Evolutionary conservation across 2,797 vertebrate genomes (phyloP), one percentile per base, ranked within the genome.

Genomic region (Brotula barbata): DNA sequence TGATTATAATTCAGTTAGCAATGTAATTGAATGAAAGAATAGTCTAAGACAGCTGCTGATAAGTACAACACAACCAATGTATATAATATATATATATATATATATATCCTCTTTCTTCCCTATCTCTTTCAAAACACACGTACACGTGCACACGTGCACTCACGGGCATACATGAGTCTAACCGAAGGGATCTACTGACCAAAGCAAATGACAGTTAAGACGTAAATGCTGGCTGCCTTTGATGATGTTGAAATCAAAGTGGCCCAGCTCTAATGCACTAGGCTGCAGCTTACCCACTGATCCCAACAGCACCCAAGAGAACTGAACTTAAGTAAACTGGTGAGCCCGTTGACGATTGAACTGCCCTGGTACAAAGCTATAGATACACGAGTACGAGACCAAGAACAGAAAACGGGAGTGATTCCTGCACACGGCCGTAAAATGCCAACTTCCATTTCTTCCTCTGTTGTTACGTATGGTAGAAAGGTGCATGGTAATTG

Each of bases 171-270:
- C 3, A 49, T 21, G 25, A 31, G 49, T 58, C 13, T 51, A 51
- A 64, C 55, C 37, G 58, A 75, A 42, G 22, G 20, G 65, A 58
- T 53, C 51, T 41, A 54, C 49, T 36, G 62, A 68, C 50, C 58
- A 53, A 45, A 71, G 49, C 58, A 49, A 42, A 61, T 28, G 25
- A 39, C 53, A 19, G 68, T 33, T 59, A 34, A 63, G 65, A 50
- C 63, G 64, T 40, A 64, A 73, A 74, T 59, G 73, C 71, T 64
- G 58, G 52, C 67, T 64, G 40, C 46, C 64, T 87, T 75, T 83
- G 64, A 76, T 73, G 71, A 8, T 25, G 50, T 73, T 64, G 58
- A 76, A 81, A 82, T 78, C 64, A 80, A 80, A 85, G 75, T 58
- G 5, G 17, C 20, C 65, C 46, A 39, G 45, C 12, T 28, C 23